Evolutionary conservation across 2,888 invertebrate genomes (phyloP).

Genomic region (Stratiomys singularior): DNA sequence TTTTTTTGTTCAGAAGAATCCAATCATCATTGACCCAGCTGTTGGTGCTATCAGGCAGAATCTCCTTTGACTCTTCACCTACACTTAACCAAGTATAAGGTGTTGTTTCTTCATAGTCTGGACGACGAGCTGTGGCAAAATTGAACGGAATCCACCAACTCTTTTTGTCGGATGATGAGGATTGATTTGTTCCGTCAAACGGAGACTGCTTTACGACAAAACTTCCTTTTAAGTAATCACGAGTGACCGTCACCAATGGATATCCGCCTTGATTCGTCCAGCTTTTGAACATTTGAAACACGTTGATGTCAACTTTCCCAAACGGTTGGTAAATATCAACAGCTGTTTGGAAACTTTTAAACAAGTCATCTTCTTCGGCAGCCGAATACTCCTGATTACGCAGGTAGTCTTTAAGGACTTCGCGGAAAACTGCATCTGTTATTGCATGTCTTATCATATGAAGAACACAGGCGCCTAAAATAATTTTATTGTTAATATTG

Average conservation of each 20-base stretch:
- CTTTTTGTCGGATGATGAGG: neutral
- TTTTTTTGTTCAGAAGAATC: conserved; percentile 67
- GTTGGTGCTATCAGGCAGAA: neutral
- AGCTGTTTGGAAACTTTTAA: conserved; percentile 52
- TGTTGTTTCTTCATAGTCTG: conserved; percentile 34
- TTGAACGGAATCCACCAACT: conserved; percentile 51
- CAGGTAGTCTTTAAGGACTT: conserved; percentile 15
- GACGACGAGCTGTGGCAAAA: conserved; percentile 44
- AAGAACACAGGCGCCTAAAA: conserved; percentile 71
- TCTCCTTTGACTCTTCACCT: neutral
- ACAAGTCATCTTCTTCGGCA: conserved; percentile 56
- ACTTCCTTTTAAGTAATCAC: conserved; percentile 14
- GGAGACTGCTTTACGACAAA: conserved; percentile 17
- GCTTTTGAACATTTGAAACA: neutral
- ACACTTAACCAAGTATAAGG: conserved; percentile 36
- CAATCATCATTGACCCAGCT: conserved; percentile 57
- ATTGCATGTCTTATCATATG: conserved; percentile 71
- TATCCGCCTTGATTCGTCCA: conserved; percentile 38
- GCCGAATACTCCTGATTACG: neutral
- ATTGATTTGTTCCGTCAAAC: conserved; percentile 12
- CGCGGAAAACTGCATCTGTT: conserved; percentile 42
- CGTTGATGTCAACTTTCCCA: neutral
- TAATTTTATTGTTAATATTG: too few species aligned
- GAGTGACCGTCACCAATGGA: conserved; percentile 26
- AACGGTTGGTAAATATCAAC: conserved; percentile 55